phyloP scores from a whole-genome alignment of 2,888 invertebrate genomes.

The Drosophila nr. perissopoda region DNA sequence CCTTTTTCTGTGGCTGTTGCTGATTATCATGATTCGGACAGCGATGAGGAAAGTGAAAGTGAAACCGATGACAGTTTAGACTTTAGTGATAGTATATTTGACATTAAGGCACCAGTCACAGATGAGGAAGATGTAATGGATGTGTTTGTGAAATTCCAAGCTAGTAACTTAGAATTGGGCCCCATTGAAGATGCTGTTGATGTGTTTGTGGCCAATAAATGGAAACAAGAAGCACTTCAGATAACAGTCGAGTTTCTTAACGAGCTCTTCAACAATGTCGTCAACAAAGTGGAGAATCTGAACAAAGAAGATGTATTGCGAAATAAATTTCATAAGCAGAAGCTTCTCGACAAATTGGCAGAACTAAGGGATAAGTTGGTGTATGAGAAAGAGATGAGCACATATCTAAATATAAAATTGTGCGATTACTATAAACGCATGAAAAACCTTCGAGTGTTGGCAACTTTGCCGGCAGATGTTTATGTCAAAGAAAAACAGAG shows the following conservation, averaged over 20 bases:
- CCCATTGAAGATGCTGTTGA: neutral
- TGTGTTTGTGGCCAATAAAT: neutral
- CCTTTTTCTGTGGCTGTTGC: neutral
- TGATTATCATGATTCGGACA: neutral
- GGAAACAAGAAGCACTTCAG: neutral
- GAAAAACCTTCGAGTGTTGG: constrained; percentile 61
- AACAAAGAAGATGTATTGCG: constrained; percentile 40
- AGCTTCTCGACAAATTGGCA: constrained; percentile 39
- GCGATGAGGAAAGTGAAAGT: constrained; percentile 5
- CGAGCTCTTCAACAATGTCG: constrained; percentile 38
- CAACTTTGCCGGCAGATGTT: neutral
- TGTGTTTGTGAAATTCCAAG: constrained; percentile 18
- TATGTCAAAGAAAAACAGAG: constrained; percentile 1
- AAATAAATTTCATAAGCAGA: constrained; percentile 61
- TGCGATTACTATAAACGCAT: constrained; percentile 73
- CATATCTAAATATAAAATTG: constrained; percentile 59
- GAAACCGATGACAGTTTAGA: constrained; percentile 5
- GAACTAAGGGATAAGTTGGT: constrained; percentile 6
- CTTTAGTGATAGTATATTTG: neutral
- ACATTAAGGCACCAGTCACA: neutral
- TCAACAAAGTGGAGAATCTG: constrained; percentile 48
- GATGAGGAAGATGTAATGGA: neutral
- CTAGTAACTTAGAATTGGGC: rapidly evolving
- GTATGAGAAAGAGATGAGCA: constrained; percentile 11
- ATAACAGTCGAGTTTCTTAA: constrained; percentile 53